Conservation (phyloP, 2,888 invertebrate species). For the Mythimna lalbum region DNA sequence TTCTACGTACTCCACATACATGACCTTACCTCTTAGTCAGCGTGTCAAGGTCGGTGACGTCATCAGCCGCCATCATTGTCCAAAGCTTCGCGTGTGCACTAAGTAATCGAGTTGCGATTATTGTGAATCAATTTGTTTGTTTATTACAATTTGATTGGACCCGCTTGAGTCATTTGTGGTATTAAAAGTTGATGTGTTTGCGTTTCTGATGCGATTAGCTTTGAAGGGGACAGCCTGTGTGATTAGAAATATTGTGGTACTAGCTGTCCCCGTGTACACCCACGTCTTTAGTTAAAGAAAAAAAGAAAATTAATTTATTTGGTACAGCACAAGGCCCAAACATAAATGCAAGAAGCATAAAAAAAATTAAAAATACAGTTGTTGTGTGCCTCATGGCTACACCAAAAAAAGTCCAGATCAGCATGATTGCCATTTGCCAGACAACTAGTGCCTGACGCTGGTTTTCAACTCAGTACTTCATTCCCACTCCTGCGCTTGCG, state of each 20-base stretch:
- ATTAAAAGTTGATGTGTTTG: conserved; percentile 41
- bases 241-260: background rate
- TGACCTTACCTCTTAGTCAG: conserved; percentile 60
- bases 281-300: too few species aligned
- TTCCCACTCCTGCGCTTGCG: too few species aligned
- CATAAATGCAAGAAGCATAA: too few species aligned
- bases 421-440: too few species aligned
- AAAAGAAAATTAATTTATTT: too few species aligned
- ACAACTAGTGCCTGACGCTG: too few species aligned
- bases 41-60: conserved; percentile 59
- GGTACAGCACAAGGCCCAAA: too few species aligned
- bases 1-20: conserved; percentile 43
- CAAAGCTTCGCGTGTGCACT: conserved; percentile 52
- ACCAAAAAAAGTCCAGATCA: too few species aligned
- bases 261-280: too few species aligned
- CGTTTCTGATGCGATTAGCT: background rate
- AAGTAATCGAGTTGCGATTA: conserved; percentile 63
- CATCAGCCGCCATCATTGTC: conserved; percentile 49
- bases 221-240: background rate
- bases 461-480: too few species aligned
- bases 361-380: too few species aligned
- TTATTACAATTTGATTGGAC: conserved; percentile 49
- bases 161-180: conserved; percentile 39
- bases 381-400: too few species aligned
- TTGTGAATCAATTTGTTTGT: conserved; percentile 59